phyloP scores from a whole-genome alignment of 2,113 vertebrate genomes.

The Deroptyus accipitrinus region DNA sequence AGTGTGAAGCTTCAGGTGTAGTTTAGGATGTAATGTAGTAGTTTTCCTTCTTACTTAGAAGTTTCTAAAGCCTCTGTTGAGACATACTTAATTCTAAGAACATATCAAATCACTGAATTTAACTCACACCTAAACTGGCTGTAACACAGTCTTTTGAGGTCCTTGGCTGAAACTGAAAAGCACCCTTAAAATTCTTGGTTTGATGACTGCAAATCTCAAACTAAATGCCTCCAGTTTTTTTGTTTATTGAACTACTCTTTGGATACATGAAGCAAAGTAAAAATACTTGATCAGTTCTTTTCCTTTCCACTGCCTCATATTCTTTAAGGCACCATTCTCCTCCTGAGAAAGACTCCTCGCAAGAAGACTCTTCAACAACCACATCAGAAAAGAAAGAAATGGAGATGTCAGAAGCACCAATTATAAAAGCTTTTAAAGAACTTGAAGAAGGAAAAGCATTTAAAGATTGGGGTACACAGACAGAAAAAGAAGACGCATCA shows the following conservation, averaged over 20 bases:
- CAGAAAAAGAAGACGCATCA: constrained; percentile 71
- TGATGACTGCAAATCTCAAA: not conserved
- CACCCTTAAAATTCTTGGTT: not conserved
- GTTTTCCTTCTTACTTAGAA: not conserved
- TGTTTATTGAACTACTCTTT: not conserved
- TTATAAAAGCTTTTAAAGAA: constrained; percentile 89
- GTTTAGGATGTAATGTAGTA: not conserved
- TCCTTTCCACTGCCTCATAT: not conserved
- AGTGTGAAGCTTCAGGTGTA: not conserved
- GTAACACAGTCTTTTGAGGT: not conserved
- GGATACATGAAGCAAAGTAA: not conserved
- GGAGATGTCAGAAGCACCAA: constrained; percentile 78
- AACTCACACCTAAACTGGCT: rapidly evolving
- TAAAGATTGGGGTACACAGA: constrained; percentile 81
- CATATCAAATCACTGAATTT: not conserved
- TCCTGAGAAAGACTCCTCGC: constrained; percentile 74
- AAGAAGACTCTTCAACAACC: constrained; percentile 48
- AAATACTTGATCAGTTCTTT: not conserved
- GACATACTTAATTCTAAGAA: not conserved
- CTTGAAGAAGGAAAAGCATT: constrained; percentile 85
- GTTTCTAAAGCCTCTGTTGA: not conserved
- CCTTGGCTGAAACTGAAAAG: not conserved
- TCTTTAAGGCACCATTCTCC: constrained; percentile 72
- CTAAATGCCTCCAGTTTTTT: not conserved
- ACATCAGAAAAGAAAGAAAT: constrained; percentile 67